Evolutionary conservation across 2,888 invertebrate species (phyloP).

Genomic region (Dermolepida albohirtum): DNA sequence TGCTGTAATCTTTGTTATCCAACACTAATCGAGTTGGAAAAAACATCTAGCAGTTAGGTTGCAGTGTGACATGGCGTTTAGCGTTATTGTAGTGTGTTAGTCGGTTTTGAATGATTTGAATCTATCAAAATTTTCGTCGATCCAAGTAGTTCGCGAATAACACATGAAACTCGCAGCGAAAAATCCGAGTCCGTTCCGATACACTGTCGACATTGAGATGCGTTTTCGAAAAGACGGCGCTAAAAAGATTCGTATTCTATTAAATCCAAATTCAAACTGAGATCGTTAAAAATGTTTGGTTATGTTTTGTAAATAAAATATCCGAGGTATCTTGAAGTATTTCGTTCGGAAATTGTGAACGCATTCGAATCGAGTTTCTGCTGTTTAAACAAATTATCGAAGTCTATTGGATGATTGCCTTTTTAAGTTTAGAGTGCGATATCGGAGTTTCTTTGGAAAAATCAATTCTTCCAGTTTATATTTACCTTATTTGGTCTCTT

Average conservation of each 20-base stretch:
- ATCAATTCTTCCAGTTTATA: too few species aligned
- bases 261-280: conserved; percentile 43
- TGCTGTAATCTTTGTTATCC: conserved; percentile 13
- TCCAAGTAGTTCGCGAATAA: not conserved
- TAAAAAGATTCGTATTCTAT: conserved; percentile 36
- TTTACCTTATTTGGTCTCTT: too few species aligned
- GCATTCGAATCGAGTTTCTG: too few species aligned
- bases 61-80: conserved; percentile 33
- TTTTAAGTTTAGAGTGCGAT: too few species aligned
- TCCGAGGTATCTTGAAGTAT: not conserved
- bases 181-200: too few species aligned
- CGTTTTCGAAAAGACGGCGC: not conserved
- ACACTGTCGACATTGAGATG: too few species aligned
- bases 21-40: not conserved
- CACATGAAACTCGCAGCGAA: not conserved
- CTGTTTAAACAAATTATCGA: too few species aligned
- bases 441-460: too few species aligned
- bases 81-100: conserved; percentile 15
- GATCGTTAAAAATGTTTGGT: conserved; percentile 33
- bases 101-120: not conserved
- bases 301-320: conserved; percentile 36
- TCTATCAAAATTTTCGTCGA: too few species aligned
- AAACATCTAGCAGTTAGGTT: conserved; percentile 16
- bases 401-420: too few species aligned
- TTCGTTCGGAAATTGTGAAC: not conserved